Percentiles rank a stretch among this genome's conserved stretches.
Conservation (phyloP, 2,888 invertebrate species). For the Lutraria lutraria region DNA sequence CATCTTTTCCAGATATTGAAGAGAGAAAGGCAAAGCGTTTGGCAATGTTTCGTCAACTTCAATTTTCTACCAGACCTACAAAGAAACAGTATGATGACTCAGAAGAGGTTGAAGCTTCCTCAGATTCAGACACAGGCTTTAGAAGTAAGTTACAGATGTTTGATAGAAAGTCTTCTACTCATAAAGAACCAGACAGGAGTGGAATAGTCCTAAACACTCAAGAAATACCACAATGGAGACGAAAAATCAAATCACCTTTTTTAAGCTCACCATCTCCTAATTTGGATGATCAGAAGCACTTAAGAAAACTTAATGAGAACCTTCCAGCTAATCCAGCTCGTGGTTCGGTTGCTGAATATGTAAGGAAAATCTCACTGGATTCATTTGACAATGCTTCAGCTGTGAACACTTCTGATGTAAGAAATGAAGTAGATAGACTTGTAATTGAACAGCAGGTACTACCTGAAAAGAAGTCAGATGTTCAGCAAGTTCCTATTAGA, state of each 20-base stretch:
- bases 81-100: conserved; percentile 55
- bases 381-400: conserved; percentile 24
- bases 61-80: conserved; percentile 64
- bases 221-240: conserved; percentile 20
- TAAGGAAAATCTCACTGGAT: conserved; percentile 58
- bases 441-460: conserved; percentile 10
- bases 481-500: conserved; percentile 11
- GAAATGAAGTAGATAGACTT: background rate
- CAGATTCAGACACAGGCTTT: conserved; percentile 37
- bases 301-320: conserved; percentile 55
- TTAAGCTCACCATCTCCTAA: conserved; percentile 50
- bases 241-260: conserved; percentile 61
- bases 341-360: conserved; percentile 68
- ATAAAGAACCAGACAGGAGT: conserved; percentile 36
- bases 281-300: conserved; percentile 49
- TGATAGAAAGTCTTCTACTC: conserved; percentile 54
- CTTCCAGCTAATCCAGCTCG: conserved; percentile 57
- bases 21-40: conserved; percentile 48
- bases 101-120: conserved; percentile 2
- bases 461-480: background rate
- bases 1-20: conserved; percentile 30
- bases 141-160: conserved; percentile 50
- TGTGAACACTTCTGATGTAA: background rate
- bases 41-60: conserved; percentile 58
- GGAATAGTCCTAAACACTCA: background rate